Evolutionary conservation across 2,797 vertebrate species (phyloP), one percentile per base, ranked within the genome.

Genomic region (Acomys russatus): DNA sequence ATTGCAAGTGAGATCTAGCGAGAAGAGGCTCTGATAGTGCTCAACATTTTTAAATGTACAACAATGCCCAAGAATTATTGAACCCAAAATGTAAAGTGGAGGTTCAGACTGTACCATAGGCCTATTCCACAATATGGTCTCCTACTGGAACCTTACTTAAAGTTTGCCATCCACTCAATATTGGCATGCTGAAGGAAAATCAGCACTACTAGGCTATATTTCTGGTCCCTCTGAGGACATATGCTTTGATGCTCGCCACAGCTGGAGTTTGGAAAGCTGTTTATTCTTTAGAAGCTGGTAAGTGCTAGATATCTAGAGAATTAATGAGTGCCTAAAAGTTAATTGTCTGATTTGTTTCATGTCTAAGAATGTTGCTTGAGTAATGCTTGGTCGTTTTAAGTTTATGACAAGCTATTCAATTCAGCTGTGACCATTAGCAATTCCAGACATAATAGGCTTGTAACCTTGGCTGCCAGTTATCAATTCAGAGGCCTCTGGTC

Each of bases 381-480:
- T 11, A 49, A 44, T 76, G 44, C 70, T 61, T 82, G 77, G 61
- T 84, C 79, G 25, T 92, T 93, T 74, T 35, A 22, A 38, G 84
- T 68, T n/a, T 87, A 22, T 4, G 30, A 61, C 78, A 92, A 25
- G 86, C 56, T 80, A 9, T 91, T 82, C 73, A 76, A 3, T 28
- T 35, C 22, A 63, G 59, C 0, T 0, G 0, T 94, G 33, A 56
- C 83, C 92, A 4, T 88, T 95, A 68, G 25, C 88, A 83, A 86
- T 38, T 94, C 64, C 74, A 97, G 89, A 93, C 35, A 66, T 28
- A 59, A 56, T 78, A 80, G 35, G 25, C 74, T 94, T 96, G 85
- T 97, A 96, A 82, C 88, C 89, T 64, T 95, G 0, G 0, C 44
- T 96, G 94, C 92, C 93, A 95, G 88, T 38, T n/a, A 70, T 63